These are phyloP conservation scores for Philhelius pedissequus DNA, from an alignment of 2,888 invertebrate species.

Conservation along the genomic window DNA sequence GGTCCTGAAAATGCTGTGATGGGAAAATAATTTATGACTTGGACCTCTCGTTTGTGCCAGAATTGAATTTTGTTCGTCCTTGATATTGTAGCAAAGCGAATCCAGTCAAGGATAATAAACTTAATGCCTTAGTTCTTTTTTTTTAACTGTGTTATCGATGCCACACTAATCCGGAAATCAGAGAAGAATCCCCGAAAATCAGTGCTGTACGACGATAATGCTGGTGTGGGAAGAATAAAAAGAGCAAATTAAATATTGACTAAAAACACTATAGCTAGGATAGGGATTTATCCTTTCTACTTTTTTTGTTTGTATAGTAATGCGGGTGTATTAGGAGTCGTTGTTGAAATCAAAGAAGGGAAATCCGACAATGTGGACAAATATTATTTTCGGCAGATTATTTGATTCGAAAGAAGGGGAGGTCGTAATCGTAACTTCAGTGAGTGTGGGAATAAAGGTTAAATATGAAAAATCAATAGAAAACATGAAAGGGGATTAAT, in stretches of 20 bases:
- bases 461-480: not conserved
- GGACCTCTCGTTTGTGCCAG: constrained; percentile 33
- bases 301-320: not conserved
- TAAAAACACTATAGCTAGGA: constrained; percentile 34
- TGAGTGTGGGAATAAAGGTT: not conserved
- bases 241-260: constrained; percentile 62
- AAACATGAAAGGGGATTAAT: not conserved
- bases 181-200: constrained; percentile 24
- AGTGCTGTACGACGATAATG: not conserved
- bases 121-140: constrained; percentile 41
- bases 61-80: constrained; percentile 43
- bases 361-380: constrained; percentile 49
- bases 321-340: not conserved
- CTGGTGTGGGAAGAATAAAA: not conserved
- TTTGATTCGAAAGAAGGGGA: not conserved
- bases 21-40: constrained; percentile 66
- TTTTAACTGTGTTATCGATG: constrained; percentile 56
- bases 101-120: constrained; percentile 31
- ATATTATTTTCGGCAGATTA: constrained; percentile 36
- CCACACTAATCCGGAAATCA: constrained; percentile 53
- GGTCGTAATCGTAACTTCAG: too few relatives aligned
- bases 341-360: not conserved
- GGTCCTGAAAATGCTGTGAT: constrained; percentile 38
- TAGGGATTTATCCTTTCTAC: constrained; percentile 22
- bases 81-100: constrained; percentile 19